Evolutionary conservation across 2,888 invertebrate species (phyloP), one percentile per base, ranked within the genome.

Genomic region (Calliopum simillimum): DNA sequence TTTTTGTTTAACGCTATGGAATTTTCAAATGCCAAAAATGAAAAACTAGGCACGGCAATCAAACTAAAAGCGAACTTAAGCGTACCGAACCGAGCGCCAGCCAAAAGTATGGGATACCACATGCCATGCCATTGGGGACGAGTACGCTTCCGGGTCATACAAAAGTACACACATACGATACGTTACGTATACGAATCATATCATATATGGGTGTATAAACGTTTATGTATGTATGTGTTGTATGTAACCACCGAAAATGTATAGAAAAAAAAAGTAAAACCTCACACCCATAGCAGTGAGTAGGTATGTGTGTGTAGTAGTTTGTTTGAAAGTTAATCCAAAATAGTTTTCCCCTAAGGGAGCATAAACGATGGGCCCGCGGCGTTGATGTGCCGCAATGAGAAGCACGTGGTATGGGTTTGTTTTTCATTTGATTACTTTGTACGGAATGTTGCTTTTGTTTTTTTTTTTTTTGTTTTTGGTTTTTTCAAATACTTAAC

Each of bases 1-100:
- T 53, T 14, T 25, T 14, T 25, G 59, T 16, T 41, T 16, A 41
- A n/a, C 11, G 46, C 21, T 19, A 46, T 14, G 46, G 33, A 61
- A 46, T 23, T 44, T 61, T 21, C 61, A 44, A 61, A 61, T 33
- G 64, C 33, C 67, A 44, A 55, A 68, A 68, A 44, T 44, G 44
- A 47, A 81, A 81, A 80, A 81, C 81, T 81, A 80, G 80, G 80
- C 80, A 80, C 78, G 81, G 80, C 80, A 80, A 80, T 80, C 80
- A 80, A 81, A 82, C 81, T 80, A 80, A 80, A 80, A 80, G 82
- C 81, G 67, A 47, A 33, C 49, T 14, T 21, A 14, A 21, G 61
- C 11, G 61, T 5, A 44, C 13, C 41, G 13, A 19, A 11, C 14
- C 8, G 65, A 59, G 21, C 41, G 49, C n/a, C n/a, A n/a, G n/a